These are phyloP conservation scores for Neosalanx taihuensis DNA, from an alignment of 2,797 vertebrate genomes.

Conservation along the genomic window DNA sequence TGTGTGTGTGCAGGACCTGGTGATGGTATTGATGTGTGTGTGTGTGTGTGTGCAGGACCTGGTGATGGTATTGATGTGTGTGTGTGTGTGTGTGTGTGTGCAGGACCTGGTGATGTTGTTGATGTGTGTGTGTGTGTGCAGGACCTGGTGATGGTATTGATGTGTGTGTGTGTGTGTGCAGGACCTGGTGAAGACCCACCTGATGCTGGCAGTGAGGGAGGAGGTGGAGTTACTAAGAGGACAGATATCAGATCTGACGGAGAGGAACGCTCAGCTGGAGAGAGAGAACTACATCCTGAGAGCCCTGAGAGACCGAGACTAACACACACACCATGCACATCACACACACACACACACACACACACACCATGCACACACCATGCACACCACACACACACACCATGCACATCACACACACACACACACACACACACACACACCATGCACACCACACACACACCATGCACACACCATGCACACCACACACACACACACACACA, in stretches of 20 bases:
- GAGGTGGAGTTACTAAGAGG: constrained; percentile 80
- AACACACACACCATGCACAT: constrained; percentile 25
- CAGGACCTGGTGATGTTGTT: too few relatives aligned
- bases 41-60: too few relatives aligned
- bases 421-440: neutral
- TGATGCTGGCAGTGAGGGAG: constrained; percentile 62
- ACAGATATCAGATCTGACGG: constrained; percentile 78
- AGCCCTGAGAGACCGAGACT: constrained; percentile 61
- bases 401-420: neutral
- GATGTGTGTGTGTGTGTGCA: too few relatives aligned
- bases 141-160: too few relatives aligned
- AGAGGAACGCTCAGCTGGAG: constrained; percentile 79
- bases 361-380: neutral
- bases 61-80: too few relatives aligned
- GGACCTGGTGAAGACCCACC: too few relatives aligned
- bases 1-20: too few relatives aligned
- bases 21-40: too few relatives aligned
- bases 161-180: too few relatives aligned
- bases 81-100: too few relatives aligned
- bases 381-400: neutral
- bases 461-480: neutral
- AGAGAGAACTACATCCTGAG: constrained; percentile 79
- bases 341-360: too few relatives aligned
- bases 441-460: neutral
- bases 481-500: neutral